These are phyloP conservation scores for Labroides dimidiatus DNA, from an alignment of 2,797 vertebrate species.

Conservation along the genomic window DNA sequence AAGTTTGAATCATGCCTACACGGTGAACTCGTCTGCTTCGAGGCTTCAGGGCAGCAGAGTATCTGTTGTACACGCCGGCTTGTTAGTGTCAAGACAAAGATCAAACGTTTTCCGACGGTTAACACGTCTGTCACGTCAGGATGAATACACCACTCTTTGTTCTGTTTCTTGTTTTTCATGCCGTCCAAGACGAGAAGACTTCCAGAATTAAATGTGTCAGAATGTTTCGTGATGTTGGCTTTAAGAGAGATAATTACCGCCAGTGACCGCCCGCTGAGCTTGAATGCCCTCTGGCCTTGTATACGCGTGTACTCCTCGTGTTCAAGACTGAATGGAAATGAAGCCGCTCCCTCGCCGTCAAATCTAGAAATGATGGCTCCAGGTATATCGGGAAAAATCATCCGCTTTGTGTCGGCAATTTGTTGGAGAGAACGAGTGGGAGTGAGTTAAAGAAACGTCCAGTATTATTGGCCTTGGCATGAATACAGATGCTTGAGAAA, in stretches of 20 bases:
- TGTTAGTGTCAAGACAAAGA: background rate
- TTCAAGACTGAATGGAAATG: conserved; percentile 55
- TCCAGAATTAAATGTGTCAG: conserved; percentile 22
- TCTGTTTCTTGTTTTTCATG: background rate
- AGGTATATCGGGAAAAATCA: conserved; percentile 79
- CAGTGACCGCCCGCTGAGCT: conserved; percentile 35
- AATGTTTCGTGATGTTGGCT: conserved; percentile 32
- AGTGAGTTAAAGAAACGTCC: conserved; percentile 86
- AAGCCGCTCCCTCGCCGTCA: conserved; percentile 54
- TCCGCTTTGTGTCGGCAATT: conserved; percentile 81
- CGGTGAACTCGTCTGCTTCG: conserved; percentile 9
- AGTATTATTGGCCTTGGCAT: conserved; percentile 78
- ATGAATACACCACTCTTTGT: background rate
- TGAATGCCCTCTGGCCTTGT: conserved; percentile 36
- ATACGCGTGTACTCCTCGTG: conserved; percentile 30
- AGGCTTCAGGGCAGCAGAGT: conserved; percentile 21
- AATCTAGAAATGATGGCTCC: conserved; percentile 56
- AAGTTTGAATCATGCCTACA: conserved; percentile 45
- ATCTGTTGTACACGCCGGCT: conserved; percentile 1
- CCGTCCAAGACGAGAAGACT: too few species aligned
- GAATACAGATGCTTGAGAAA: conserved; percentile 84
- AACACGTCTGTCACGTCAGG: background rate
- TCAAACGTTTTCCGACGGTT: conserved; percentile 1
- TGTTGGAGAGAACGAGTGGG: conserved; percentile 81
- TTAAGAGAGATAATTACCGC: conserved; percentile 56